Conservation (phyloP, 2,113 vertebrate species). For the Melierax canorus region DNA sequence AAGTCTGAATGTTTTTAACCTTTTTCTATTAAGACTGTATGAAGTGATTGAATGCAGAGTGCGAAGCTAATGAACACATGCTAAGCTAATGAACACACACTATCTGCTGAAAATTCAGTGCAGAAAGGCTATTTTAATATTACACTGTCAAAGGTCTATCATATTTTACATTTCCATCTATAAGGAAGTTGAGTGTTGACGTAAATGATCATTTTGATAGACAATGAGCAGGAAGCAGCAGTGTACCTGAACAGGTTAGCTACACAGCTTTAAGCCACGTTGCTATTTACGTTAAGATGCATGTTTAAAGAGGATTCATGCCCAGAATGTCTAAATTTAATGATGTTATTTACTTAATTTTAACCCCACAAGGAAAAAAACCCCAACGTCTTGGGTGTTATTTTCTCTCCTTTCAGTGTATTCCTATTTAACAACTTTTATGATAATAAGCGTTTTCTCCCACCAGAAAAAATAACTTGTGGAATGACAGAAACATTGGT, state of each 20-base stretch:
- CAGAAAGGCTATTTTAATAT: not conserved
- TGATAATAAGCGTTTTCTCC: not conserved
- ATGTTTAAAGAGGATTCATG: not conserved
- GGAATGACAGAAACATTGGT: not conserved
- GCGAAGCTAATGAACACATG: not conserved
- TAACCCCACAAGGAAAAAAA: not conserved
- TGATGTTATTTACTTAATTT: not conserved
- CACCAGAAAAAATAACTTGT: not conserved
- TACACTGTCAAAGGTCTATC: not conserved
- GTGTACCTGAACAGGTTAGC: not conserved
- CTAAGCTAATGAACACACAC: not conserved
- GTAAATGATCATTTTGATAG: not conserved
- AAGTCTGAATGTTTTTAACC: not conserved
- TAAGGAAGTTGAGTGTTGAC: not conserved
- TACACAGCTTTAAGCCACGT: not conserved
- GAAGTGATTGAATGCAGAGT: not conserved
- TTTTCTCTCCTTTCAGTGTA: not conserved
- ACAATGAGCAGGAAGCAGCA: not conserved
- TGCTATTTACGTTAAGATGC: not conserved
- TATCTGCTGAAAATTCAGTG: not conserved
- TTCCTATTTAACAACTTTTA: not conserved
- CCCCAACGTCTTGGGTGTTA: rapidly evolving
- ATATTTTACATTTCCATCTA: not conserved
- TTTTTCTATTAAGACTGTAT: not conserved
- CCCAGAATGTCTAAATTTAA: not conserved